phyloP scores from a whole-genome alignment of 2,797 vertebrate genomes.

The Saguinus oedipus region DNA sequence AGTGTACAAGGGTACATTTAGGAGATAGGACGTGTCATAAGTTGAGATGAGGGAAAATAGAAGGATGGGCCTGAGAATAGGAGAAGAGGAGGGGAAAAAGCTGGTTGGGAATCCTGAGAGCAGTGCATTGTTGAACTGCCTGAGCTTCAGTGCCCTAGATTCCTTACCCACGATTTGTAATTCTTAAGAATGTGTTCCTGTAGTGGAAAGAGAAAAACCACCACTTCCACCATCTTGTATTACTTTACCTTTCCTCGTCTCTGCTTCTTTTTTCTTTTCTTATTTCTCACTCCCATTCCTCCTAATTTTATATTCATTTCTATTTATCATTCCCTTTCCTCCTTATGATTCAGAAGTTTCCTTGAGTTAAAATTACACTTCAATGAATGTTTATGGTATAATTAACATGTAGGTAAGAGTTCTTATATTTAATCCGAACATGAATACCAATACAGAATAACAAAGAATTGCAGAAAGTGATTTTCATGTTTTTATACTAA shows the following conservation, averaged over 20 bases:
- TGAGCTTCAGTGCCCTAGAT: no score
- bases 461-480: neutral
- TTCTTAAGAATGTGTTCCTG: conserved; percentile 8
- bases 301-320: conserved; percentile 33
- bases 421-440: conserved; percentile 19
- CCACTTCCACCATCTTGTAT: accelerated
- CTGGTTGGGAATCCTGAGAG: no score
- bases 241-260: neutral
- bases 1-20: neutral
- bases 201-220: conserved; percentile 10
- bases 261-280: conserved; percentile 26
- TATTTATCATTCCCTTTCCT: conserved; percentile 33
- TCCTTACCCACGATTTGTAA: conserved; percentile 36
- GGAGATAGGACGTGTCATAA: neutral
- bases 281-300: conserved; percentile 28
- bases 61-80: neutral
- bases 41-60: neutral
- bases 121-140: neutral
- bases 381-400: conserved; percentile 4
- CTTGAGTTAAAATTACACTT: conserved; percentile 44
- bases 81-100: neutral
- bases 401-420: conserved; percentile 63
- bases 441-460: neutral
- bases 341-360: conserved; percentile 21
- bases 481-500: conserved; percentile 65